A percentile compares a stretch with the other conserved stretches of the same genome.
Evolutionary conservation across 2,888 invertebrate genomes (phyloP).

Genomic region (Sminthurides aquaticus): DNA sequence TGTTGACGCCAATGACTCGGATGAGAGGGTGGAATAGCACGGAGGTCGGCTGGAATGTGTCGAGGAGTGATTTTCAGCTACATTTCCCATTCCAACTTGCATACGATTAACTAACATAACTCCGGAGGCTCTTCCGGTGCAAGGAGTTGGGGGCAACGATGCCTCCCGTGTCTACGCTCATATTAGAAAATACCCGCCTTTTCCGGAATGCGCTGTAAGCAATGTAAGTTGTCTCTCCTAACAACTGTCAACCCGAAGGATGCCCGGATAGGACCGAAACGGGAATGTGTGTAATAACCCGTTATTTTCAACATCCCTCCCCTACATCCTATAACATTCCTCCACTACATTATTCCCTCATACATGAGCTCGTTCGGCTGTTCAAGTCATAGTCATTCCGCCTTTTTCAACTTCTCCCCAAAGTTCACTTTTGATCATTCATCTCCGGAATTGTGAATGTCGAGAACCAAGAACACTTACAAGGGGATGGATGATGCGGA

Average conservation of each 20-base stretch:
- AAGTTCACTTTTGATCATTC: no score
- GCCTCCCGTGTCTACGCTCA: no score
- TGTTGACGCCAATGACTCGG: constrained; percentile 40
- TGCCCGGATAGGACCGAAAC: no score
- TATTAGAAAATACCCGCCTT: not conserved
- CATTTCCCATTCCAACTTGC: constrained; percentile 38
- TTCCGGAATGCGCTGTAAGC: no score
- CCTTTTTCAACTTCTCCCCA: not conserved
- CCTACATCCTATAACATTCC: not conserved
- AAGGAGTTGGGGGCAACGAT: no score
- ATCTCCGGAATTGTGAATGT: no score
- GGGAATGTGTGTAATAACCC: not conserved
- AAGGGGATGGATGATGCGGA: not conserved
- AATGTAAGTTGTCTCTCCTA: no score
- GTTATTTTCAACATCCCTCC: not conserved
- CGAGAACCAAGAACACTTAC: no score
- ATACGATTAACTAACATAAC: constrained; percentile 26
- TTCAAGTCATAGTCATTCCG: not conserved
- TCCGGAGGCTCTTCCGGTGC: no score
- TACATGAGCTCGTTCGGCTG: not conserved
- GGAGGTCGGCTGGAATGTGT: constrained; percentile 37
- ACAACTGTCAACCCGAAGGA: no score
- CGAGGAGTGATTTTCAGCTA: constrained; percentile 42
- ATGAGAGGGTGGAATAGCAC: constrained; percentile 33
- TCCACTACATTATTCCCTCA: not conserved